Base-by-base conservation (phyloP, 2,113 vertebrate species). In the Dasyprocta punctata region DNA sequence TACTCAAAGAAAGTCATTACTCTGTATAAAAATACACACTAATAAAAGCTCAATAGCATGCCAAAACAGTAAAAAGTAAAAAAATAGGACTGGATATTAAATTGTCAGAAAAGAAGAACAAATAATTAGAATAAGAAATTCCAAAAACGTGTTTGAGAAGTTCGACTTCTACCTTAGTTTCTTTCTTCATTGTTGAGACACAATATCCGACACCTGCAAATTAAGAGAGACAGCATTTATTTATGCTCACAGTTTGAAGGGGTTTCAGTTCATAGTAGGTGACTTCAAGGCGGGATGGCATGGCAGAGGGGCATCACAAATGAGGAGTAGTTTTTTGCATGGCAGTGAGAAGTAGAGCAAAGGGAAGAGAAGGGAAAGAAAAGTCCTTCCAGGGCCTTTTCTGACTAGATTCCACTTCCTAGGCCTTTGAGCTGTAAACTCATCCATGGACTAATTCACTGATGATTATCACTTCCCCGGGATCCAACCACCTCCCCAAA, bases 301-400 rank as follows among this genome's bases (percentile, higher is more conserved):
- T 26, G 22, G 9, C 22, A 2, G 9, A 73, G 69, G 5, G 12
- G 0, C 11, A 44, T 2, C 1, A 5, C 22, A 75, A 41, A 12
- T 11, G 24, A 75, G 41, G 24, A 13, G 24, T 11, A 44, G 33
- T 4, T 5, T 5, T 6, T 67, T 12, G 30, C 30, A 36, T 16
- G 63, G 33, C 13, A 1, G 41, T 2, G 11, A 4, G 22, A 44
- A 75, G 41, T 26, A 28, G 17, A 69, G 22, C 9, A 44, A 22
- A 44, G 20, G 5, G 71, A 67, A 67, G 33, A 10, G 38, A 44
- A 24, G 20, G 24, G 38, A 22, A 75, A 7, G 24, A 6, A 12
- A 28, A 75, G 41, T 44, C 41, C 24, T 24, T 73, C 65, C 69
- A 41, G 9, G 38, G 4, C 38, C 22, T 75, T 26, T 26, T 12